These are phyloP conservation scores for Elmis aenea DNA, from an alignment of 2,888 invertebrate species.

Conservation along the genomic window DNA sequence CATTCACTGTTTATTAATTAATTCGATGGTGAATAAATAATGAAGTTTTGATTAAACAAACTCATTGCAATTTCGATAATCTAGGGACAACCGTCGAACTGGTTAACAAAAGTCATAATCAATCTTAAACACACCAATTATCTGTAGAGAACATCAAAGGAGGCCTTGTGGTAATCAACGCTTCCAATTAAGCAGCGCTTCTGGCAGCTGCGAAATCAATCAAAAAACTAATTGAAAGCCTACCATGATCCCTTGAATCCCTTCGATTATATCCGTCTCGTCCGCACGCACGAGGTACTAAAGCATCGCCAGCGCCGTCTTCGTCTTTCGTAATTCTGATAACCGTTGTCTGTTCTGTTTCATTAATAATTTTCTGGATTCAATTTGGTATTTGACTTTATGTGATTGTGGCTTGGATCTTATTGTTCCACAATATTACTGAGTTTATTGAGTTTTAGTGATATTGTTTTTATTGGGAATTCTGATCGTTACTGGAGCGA, in stretches of 20 bases:
- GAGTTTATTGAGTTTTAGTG: constrained; percentile 43
- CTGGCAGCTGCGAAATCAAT: constrained; percentile 46
- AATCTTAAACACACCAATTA: constrained; percentile 47
- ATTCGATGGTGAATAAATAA: constrained; percentile 17
- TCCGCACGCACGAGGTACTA: constrained; percentile 10
- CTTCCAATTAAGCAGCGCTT: constrained; percentile 46
- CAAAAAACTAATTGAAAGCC: constrained; percentile 49
- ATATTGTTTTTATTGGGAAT: constrained; percentile 40
- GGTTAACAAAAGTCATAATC: constrained; percentile 46
- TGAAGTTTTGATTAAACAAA: constrained; percentile 17
- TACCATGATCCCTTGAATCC: constrained; percentile 43
- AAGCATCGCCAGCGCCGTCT: constrained; percentile 9
- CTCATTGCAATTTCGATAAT: constrained; percentile 24
- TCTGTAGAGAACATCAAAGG: constrained; percentile 43
- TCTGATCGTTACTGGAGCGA: constrained; percentile 29
- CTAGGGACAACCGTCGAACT: constrained; percentile 27
- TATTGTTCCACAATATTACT: constrained; percentile 42
- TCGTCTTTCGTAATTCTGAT: constrained; percentile 24
- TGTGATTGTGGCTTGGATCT: constrained; percentile 40
- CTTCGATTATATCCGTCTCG: constrained; percentile 29
- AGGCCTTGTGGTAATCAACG: constrained; percentile 45
- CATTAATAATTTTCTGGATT: constrained; percentile 45
- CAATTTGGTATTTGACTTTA: constrained; percentile 44
- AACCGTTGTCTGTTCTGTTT: constrained; percentile 40
- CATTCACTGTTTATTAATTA: no score